Conservation (phyloP, 2,113 vertebrate genomes). For the Alexandromys fortis region DNA sequence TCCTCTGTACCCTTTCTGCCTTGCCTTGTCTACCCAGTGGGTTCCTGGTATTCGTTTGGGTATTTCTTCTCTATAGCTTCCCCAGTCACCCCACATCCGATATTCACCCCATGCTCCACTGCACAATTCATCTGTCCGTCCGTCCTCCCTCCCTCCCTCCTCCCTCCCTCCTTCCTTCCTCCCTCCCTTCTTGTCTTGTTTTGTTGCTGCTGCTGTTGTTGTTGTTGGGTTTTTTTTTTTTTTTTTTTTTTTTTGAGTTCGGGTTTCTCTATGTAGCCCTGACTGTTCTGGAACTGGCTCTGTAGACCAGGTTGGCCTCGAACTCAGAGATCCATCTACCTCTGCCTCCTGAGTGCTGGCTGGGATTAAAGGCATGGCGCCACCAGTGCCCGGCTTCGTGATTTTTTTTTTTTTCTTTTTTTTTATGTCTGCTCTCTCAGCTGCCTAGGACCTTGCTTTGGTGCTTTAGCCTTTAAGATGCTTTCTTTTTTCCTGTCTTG, state of each 20-base stretch:
- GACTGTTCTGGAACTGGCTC: not conserved
- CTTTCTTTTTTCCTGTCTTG: not conserved
- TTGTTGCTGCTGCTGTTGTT: too few species aligned
- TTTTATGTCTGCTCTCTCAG: not conserved
- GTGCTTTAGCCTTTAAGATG: not conserved
- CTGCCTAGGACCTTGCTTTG: not conserved
- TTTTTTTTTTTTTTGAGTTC: not conserved
- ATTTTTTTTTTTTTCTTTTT: not conserved
- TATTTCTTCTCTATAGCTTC: not conserved
- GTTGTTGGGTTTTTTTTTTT: not conserved
- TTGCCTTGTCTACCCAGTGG: not conserved
- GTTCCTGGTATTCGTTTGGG: not conserved
- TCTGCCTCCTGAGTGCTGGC: not conserved
- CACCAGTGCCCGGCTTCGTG: not conserved
- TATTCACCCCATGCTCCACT: not conserved
- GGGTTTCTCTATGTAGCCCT: not conserved
- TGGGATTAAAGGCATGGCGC: not conserved
- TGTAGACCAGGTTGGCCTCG: not conserved
- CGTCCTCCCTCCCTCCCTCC: too few species aligned
- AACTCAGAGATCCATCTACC: not conserved
- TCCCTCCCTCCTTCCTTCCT: too few species aligned
- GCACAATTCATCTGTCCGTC: too few species aligned
- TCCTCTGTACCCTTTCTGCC: not conserved
- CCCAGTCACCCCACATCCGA: not conserved
- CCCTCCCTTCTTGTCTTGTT: too few species aligned